phyloP scores from a whole-genome alignment of 2,888 invertebrate species.

The Alviniconcha strummeri region DNA sequence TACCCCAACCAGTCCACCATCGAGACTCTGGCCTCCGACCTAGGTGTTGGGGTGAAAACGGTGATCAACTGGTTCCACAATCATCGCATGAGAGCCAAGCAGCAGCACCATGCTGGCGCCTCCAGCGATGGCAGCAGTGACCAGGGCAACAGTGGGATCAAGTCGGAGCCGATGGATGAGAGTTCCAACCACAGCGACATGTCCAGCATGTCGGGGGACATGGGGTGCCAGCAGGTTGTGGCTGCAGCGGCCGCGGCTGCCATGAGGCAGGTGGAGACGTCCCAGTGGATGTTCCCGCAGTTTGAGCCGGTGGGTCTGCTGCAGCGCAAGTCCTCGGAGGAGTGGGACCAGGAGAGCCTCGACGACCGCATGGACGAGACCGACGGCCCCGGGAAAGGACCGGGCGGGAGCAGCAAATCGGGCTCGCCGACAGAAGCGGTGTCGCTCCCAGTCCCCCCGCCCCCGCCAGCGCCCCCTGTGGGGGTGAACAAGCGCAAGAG shows the following conservation, averaged over 20 bases:
- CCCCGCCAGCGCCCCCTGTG: constrained; percentile 40
- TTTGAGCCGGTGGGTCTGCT: constrained; percentile 61
- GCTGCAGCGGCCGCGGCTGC: constrained; percentile 34
- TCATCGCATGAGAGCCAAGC: constrained; percentile 96
- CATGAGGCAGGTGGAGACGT: constrained; percentile 32
- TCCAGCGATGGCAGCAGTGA: constrained; percentile 37
- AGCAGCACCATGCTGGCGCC: constrained; percentile 65
- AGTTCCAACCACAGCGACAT: constrained; percentile 66
- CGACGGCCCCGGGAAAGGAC: constrained; percentile 30
- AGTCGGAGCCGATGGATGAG: constrained; percentile 62
- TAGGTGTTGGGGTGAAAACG: constrained; percentile 93
- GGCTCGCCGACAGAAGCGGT: constrained; percentile 33
- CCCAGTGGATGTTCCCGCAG: constrained; percentile 71
- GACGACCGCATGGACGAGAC: constrained; percentile 40
- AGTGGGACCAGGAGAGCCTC: constrained; percentile 36
- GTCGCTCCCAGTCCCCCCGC: constrained; percentile 20
- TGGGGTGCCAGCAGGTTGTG: constrained; percentile 42
- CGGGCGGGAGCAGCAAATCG: constrained; percentile 16
- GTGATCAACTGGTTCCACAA: constrained; percentile 99
- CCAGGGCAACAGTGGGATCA: constrained; percentile 41
- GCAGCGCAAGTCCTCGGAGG: constrained; percentile 39
- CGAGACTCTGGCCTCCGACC: constrained; percentile 93
- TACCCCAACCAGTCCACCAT: constrained; percentile 98
- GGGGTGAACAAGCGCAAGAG: constrained; percentile 83
- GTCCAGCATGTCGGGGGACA: constrained; percentile 59